Base-by-base conservation (phyloP, 2,113 vertebrate species). In the Apeltes quadracus region DNA sequence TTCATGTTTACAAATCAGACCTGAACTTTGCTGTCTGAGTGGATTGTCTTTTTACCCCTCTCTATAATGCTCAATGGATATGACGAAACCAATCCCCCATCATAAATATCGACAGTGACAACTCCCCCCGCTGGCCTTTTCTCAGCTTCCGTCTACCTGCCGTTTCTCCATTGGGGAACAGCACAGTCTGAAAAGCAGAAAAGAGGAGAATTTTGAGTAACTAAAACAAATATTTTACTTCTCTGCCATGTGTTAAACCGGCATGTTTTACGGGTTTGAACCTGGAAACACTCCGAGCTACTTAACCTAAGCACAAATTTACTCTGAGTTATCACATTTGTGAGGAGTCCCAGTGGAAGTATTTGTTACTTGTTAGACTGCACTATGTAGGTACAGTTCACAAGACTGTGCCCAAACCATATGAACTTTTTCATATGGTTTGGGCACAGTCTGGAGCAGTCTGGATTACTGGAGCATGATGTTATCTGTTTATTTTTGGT, bases 131-230 rank as follows among this genome's bases (percentile, higher is more conserved):
- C 51, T 36, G 69, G 44, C 64, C n/a, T 79, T 55, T 29, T 58
- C 69, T 88, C 87, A 74, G 68, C 85, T 77, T 36, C 55, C 56
- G 77, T 89, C 77, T 89, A 89, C 25, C 74, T 89, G 39, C 71
- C 81, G 83, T 85, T 92, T 69, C 79, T 89, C 88, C 83, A 83
- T 64, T 84, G 70, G 9, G 81, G 87, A 61, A 73, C 34, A 38
- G 62, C 54, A 63, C 90, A 93, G 72, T 91, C 93, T 94, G 85
- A 39, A 87, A 81, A 78, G 61, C 8, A 74, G 20, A 69, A 6
- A 13, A 82, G 15, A 69, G 22, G 13, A 69, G 15, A 69, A 65
- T 61, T 13, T 48, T 34, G 38, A 62, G 36, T 23, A 11, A 29
- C 3, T 38, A 7, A 3, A 5, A 15, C n/a, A 48, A 48, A 55